Conservation (phyloP, 2,113 vertebrate species). For the Chaetodon trifascialis region DNA sequence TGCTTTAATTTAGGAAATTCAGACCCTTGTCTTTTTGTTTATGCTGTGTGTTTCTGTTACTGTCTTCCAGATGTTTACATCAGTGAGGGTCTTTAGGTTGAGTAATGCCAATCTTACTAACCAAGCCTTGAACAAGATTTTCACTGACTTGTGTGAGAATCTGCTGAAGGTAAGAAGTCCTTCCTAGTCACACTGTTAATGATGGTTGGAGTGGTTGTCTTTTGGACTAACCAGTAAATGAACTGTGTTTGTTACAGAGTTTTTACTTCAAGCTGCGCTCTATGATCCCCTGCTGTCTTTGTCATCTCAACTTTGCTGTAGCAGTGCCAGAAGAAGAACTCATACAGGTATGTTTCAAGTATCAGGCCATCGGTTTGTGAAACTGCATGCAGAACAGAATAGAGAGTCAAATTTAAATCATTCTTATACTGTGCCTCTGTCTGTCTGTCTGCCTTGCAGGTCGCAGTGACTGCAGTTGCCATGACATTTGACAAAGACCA, state of each 20-base stretch:
- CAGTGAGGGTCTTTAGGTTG: conserved; percentile 94
- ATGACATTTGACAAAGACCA: conserved; percentile 97
- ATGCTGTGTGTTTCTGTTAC: conserved; percentile 15
- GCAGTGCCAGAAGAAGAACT: conserved; percentile 97
- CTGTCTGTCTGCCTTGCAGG: conserved; percentile 80
- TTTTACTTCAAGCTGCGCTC: conserved; percentile 98
- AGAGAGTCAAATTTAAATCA: not conserved
- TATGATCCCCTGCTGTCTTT: conserved; percentile 97
- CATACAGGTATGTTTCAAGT: conserved; percentile 88
- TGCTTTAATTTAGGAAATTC: not conserved
- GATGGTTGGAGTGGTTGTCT: not conserved
- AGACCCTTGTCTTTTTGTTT: not conserved
- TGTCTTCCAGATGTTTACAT: conserved; percentile 94
- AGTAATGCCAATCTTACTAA: conserved; percentile 93
- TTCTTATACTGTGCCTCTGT: not conserved
- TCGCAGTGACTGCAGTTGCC: conserved; percentile 96
- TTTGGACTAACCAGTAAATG: not conserved
- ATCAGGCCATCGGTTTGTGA: not conserved
- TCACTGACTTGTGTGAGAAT: conserved; percentile 98
- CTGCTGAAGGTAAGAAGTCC: conserved; percentile 90
- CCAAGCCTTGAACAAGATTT: conserved; percentile 96
- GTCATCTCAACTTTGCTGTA: conserved; percentile 96
- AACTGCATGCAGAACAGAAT: not conserved
- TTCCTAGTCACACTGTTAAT: not conserved
- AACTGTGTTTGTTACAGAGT: conserved; percentile 85